Base-by-base conservation (phyloP, 2,113 vertebrate species). In the Picathartes gymnocephalus region DNA sequence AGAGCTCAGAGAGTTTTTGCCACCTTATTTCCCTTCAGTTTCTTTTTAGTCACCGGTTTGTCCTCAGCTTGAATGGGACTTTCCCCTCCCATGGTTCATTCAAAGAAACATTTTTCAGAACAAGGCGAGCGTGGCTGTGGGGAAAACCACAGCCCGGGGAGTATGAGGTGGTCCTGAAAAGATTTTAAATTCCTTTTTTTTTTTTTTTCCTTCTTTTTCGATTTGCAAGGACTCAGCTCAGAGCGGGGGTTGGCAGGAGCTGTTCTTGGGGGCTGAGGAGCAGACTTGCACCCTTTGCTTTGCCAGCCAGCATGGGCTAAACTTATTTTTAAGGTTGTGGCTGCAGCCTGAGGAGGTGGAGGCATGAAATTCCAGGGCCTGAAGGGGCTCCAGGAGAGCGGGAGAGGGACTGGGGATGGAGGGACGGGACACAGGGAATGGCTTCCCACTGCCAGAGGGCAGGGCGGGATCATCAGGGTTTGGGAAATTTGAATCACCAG, bases 381-480 rank as follows among this genome's bases (percentile, higher is more conserved):
- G 0, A 24, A 58, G 51, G 18, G 27, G 37, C 37, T 72, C 37
- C 58, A 37, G 51, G 37, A 73, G 51, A 65, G 44, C 68, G 66
- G 76, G 2, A 37, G 50, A 57, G 50, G 13, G 50, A 3, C 12
- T 44, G 6, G 37, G 44, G 0, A 0, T 7, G 68, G 10, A 17
- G 53, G 33, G 33, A 53, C 69, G 45, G 78, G 5, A 56, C 21
- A 4, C 13, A 30, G 39, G 69, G 33, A 66, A 60, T 65, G 60
- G 23, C 17, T 14, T 62, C 1, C n/a, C 15, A 28, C 0, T 45
- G 62, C 15, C n/a, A 78, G n/a, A 54, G 73, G 40, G 24, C 30
- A 56, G 50, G 9, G 14, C 0, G 31, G 33, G 42, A 1, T 73
- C n/a, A n/a, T n/a, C n/a, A n/a, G n/a, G n/a, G n/a, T n/a, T n/a